These are phyloP conservation scores for Nesogale talazaci DNA, from an alignment of 2,113 vertebrate species.

Conservation along the genomic window DNA sequence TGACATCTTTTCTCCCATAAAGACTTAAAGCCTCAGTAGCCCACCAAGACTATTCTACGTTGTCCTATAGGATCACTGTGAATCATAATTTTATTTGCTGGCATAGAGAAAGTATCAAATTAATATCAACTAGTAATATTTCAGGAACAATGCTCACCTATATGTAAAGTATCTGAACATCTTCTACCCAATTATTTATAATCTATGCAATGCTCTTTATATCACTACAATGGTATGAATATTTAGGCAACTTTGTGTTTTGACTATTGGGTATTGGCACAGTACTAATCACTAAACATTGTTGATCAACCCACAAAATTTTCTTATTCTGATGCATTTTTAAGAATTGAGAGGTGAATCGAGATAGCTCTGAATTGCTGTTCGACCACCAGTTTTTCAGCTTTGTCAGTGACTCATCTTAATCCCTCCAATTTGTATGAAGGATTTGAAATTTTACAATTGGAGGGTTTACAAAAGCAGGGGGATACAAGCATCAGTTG, in stretches of 20 bases:
- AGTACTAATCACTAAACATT: background rate
- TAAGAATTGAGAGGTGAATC: background rate
- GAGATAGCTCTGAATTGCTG: background rate
- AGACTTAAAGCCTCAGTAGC: too few relatives aligned
- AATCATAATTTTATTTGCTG: too few relatives aligned
- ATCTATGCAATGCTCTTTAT: background rate
- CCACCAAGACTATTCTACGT: too few relatives aligned
- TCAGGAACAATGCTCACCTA: background rate
- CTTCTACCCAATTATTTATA: background rate
- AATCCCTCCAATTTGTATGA: constrained; percentile 3
- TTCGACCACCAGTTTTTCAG: background rate
- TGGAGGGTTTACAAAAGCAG: background rate
- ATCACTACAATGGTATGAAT: background rate
- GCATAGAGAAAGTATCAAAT: background rate
- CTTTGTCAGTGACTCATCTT: background rate
- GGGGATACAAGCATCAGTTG: background rate
- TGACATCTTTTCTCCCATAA: too few relatives aligned
- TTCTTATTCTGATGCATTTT: background rate
- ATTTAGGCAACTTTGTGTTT: background rate
- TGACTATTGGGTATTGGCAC: background rate
- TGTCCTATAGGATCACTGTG: too few relatives aligned
- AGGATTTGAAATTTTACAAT: background rate
- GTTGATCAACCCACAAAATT: background rate
- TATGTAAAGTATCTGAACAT: background rate
- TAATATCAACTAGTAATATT: background rate